Evolutionary conservation across 2,797 vertebrate species (phyloP), one percentile per base, ranked within the genome.

Genomic region (Myotis vivesi): DNA sequence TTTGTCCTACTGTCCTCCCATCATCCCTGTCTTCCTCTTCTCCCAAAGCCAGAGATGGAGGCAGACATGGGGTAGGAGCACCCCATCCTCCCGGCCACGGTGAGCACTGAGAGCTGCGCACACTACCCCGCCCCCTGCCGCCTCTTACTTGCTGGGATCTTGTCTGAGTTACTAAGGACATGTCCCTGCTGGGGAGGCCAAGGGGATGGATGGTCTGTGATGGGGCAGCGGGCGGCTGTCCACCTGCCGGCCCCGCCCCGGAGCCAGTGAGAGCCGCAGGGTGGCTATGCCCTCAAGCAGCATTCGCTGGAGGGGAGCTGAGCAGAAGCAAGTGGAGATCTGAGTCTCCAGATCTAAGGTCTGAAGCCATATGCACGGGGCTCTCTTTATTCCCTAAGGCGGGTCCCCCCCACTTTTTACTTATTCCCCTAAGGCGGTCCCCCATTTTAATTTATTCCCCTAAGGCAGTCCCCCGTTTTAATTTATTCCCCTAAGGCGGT

Each of bases 131-230:
- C 41, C 41, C 6, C 17, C 41, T 71, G 15, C 12, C 13, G 81
- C n/a, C 20, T 55, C 44, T 69, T 36, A 41, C 36, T 68, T 68
- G 68, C 38, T 81, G 44, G 33, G 33, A 38, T 71, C 59, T 53
- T 86, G 57, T 72, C 76, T 64, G 73, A 64, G n/a, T 69, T 57
- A 57, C 17, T 55, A 41, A 23, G 59, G 69, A 91, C 73, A 83
- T n/a, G 33, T 49, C 22, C 23, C 51, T 44, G 2, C 25, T 38
- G 11, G 16, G 15, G 36, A 62, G n/a, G 1, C 2, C 0, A 69
- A 79, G 49, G 33, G 87, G 9, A 17, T 12, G 46, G 46, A 12
- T 3, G 9, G 19, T 38, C 28, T 15, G 6, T 1, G 41, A 68
- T 25, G 72, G n/a, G 25, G 64, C 25, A 25, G 17, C 7, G 64